Evolutionary conservation across 2,113 vertebrate species (phyloP).

Genomic region (Phoxinus phoxinus): DNA sequence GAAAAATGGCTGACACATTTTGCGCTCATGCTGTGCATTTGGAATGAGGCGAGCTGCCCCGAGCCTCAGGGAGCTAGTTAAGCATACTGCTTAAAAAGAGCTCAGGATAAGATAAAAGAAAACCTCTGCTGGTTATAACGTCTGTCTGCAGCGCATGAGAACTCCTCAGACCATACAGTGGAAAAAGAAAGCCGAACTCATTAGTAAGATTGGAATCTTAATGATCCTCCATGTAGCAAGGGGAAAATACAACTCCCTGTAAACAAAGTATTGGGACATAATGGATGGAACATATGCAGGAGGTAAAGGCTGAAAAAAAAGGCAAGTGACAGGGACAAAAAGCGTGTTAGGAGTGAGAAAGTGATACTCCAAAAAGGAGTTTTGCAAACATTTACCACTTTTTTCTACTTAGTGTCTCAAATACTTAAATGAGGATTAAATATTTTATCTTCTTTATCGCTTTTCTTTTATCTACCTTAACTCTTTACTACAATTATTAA

Average conservation of each 20-base stretch:
- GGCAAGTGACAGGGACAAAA: background rate
- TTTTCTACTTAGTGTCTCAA: background rate
- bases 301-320: conserved; percentile 20
- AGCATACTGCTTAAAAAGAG: conserved; percentile 9
- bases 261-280: conserved; percentile 50
- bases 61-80: conserved; percentile 41
- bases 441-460: background rate
- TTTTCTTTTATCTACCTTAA: background rate
- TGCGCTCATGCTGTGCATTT: background rate
- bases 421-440: background rate
- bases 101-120: conserved; percentile 22
- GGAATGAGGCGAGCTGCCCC: conserved; percentile 10
- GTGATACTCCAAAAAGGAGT: background rate
- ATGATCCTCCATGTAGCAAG: conserved; percentile 45
- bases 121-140: conserved; percentile 45
- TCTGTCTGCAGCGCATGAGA: conserved; percentile 28
- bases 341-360: background rate
- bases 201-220: conserved; percentile 60
- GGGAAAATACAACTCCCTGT: conserved; percentile 49
- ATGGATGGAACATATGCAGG: conserved; percentile 59
- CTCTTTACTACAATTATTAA: no score
- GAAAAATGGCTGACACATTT: conserved; percentile 49
- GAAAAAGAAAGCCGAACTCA: conserved; percentile 52
- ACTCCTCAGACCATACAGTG: conserved; percentile 30
- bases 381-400: background rate